phyloP scores from a whole-genome alignment of 2,113 vertebrate species.

The Myocastor coypus region DNA sequence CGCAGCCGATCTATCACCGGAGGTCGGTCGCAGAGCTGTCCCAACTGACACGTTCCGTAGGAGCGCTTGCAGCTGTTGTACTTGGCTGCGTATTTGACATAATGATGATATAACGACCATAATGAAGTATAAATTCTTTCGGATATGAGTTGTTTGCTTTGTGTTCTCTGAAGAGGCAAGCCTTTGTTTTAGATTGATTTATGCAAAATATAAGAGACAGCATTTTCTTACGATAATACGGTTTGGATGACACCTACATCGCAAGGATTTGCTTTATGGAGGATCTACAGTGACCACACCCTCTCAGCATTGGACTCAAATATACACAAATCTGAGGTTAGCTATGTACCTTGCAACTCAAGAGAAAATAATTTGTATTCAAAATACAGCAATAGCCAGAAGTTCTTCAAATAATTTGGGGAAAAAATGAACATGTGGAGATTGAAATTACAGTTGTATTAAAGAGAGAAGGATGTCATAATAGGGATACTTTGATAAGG shows the following conservation, averaged over 20 bases:
- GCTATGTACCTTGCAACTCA: background rate
- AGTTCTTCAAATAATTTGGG: background rate
- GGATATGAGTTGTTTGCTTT: background rate
- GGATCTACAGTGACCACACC: too few species aligned
- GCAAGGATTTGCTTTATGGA: background rate
- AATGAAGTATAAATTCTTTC: background rate
- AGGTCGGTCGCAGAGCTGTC: background rate
- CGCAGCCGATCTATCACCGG: too few species aligned
- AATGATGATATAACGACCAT: background rate
- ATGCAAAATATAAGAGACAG: background rate
- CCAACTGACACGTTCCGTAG: background rate
- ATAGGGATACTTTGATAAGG: background rate
- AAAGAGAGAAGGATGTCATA: background rate
- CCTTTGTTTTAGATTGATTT: background rate
- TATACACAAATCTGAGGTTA: background rate
- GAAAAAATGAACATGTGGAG: background rate
- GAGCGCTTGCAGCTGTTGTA: background rate
- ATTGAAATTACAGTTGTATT: background rate
- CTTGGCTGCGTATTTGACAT: background rate
- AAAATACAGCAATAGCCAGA: background rate
- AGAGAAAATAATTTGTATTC: background rate
- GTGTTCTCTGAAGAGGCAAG: background rate
- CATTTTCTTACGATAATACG: background rate
- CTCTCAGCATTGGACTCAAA: background rate
- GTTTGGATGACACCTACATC: background rate